Evolutionary conservation across 2,113 vertebrate species (phyloP), one percentile per base, ranked within the genome.

Genomic region (Pithys albifrons): DNA sequence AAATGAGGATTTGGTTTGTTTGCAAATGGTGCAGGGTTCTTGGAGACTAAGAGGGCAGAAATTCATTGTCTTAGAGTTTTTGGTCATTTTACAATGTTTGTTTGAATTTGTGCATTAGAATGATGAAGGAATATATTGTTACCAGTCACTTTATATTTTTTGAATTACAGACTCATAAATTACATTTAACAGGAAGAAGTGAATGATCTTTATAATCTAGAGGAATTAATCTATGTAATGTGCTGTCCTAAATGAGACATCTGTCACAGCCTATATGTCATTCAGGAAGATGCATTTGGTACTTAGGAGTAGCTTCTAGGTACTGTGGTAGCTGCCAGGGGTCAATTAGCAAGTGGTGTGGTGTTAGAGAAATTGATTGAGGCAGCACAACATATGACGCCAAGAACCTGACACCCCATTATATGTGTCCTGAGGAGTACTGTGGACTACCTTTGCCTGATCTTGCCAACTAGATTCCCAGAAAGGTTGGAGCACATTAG

Each of bases 221-320:
- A 52, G 35, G 16, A 91, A 95, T 92, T 92, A 81, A 92, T 91
- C 92, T 92, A 62, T 71, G 72, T 77, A 92, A 94, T 93, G 52
- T 59, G 51, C 69, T 95, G 72, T 91, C 76, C 65, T 77, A 93
- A 84, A 95, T 84, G 72, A 86, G 88, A 59, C 76, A 88, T 59
- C 64, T 74, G 69, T 81, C 91, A 67, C 31, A 80, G 85, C 19
- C 27, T 83, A 37, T 80, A 49, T 71, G 45, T 90, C 88, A 74
- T 65, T 74, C 71, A 39, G 37, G 69, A 94, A 91, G 76, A 88
- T 12, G 24, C 33, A 86, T 94, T 91, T 29, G 64, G 29, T 59
- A 52, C 61, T 71, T 59, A 46, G 0, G 1, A 69, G 37, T 55
- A 51, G 59, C 55, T 92, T 76, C 79, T 88, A 87, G 49, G 23